phyloP scores from a whole-genome alignment of 2,113 vertebrate genomes.

The Oreamnos americanus region DNA sequence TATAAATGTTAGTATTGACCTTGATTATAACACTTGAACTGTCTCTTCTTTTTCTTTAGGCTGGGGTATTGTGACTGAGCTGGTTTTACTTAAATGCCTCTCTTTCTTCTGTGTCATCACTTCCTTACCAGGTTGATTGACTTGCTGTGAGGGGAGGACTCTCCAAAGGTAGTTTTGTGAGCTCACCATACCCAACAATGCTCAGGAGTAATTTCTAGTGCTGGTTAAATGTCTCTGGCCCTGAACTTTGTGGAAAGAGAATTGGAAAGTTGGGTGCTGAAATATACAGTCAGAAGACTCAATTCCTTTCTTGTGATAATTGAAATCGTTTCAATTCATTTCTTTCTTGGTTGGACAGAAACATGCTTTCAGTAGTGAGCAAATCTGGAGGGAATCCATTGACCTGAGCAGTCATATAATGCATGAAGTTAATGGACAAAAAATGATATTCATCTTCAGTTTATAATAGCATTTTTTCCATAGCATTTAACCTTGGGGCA shows the following conservation, averaged over 20 bases:
- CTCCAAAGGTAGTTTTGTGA: slow-evolving; percentile 55
- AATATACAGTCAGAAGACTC: slow-evolving; percentile 62
- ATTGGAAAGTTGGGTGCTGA: slow-evolving; percentile 69
- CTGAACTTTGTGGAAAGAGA: slow-evolving; percentile 70
- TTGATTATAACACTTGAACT: neutral
- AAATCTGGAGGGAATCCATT: slow-evolving; percentile 83
- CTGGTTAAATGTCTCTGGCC: slow-evolving; percentile 51
- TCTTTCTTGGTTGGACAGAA: slow-evolving; percentile 81
- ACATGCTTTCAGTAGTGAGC: slow-evolving; percentile 79
- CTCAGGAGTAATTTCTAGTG: slow-evolving; percentile 45
- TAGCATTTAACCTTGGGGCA: slow-evolving; percentile 62
- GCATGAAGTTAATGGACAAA: slow-evolving; percentile 83
- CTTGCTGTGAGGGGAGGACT: slow-evolving; percentile 43
- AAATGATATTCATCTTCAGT: slow-evolving; percentile 82
- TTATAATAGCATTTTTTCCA: slow-evolving; percentile 77
- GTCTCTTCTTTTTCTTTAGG: neutral
- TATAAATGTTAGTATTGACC: neutral
- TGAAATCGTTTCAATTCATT: slow-evolving; percentile 84
- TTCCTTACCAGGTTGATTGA: slow-evolving; percentile 44
- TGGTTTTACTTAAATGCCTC: slow-evolving; percentile 60
- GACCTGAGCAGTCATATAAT: slow-evolving; percentile 80
- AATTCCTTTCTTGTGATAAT: slow-evolving; percentile 77
- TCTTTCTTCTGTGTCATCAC: slow-evolving; percentile 53
- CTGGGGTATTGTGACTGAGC: slow-evolving; percentile 11
- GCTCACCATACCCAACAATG: slow-evolving; percentile 20